A percentile compares a stretch with the other conserved stretches of the same genome.
These are phyloP conservation scores for Drosophila atroscutellata DNA, from an alignment of 2,888 invertebrate genomes.

Conservation along the genomic window DNA sequence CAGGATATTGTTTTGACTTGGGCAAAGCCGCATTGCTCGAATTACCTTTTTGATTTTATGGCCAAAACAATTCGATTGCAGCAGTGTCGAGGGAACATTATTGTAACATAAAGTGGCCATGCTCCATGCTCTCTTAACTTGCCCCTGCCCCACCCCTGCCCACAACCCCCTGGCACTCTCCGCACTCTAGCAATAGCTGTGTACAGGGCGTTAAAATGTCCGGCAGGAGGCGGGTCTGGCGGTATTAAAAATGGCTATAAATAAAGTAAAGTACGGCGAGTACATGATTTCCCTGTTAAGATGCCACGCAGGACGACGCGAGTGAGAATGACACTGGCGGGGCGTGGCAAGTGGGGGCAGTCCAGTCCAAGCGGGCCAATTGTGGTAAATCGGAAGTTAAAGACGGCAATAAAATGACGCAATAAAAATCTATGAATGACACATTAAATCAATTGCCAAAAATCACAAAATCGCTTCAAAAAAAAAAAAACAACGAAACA, in stretches of 20 bases:
- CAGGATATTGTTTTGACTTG: constrained; percentile 13
- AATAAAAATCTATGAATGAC: constrained; percentile 85
- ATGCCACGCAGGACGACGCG: constrained; percentile 60
- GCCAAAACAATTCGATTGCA: constrained; percentile 80
- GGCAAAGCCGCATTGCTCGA: constrained; percentile 46
- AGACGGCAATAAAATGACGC: constrained; percentile 85
- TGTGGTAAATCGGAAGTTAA: constrained; percentile 85
- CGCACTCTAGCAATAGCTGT: constrained; percentile 14
- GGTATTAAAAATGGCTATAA: constrained; percentile 83
- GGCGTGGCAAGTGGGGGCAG: constrained; percentile 43
- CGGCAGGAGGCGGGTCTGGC: constrained; percentile 63
- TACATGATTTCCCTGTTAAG: constrained; percentile 84
- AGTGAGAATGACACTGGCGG: constrained; percentile 47
- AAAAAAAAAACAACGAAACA: constrained; percentile 46
- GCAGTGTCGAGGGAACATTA: constrained; percentile 79
- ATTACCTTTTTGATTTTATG: constrained; percentile 82
- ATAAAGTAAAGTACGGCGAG: constrained; percentile 83
- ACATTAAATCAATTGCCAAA: constrained; percentile 85
- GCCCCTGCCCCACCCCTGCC: constrained; percentile 1
- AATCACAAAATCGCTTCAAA: constrained; percentile 79
- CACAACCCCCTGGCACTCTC: neutral
- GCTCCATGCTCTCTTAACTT: constrained; percentile 6
- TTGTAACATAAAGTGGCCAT: constrained; percentile 81
- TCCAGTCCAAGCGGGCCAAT: constrained; percentile 82
- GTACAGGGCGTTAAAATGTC: constrained; percentile 74